Base-by-base conservation (phyloP, 2,113 vertebrate species). In the Tachysurus vachellii region DNA sequence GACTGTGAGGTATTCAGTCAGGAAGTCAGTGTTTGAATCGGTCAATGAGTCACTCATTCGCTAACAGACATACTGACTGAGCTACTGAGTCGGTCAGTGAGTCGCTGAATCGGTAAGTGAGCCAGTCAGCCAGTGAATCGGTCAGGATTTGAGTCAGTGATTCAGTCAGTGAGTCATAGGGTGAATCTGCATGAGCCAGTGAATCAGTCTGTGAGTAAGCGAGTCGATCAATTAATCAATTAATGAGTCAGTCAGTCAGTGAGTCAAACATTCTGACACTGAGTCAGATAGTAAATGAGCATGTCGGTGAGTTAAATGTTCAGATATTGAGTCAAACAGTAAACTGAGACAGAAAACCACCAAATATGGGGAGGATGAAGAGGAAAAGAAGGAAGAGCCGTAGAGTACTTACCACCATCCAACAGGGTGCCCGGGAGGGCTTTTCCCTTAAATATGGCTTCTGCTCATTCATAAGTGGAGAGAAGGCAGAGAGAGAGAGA, bases 401-500 rank as follows among this genome's bases (percentile, higher is more conserved):
- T 9, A 54, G 91, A 90, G 94, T 96, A 97, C 96, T 97, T 97
- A 97, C 96, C 97, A 95, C 96, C 95, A 92, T 96, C 96, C 95
- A 96, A 93, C 95, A 97, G 95, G 96, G 96, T 94, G 95, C 96
- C 95, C 94, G 95, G 96, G 92, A 96, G 94, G 94, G 92, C 96
- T 96, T 97, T 96, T 95, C 96, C 97, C 95, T 97, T 97, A 96
- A 97, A 97, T 92, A 97, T 96, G 92, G 96, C 94, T 92, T 96
- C 97, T 97, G 95, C 92, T 91, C 94, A 95, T 94, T 94, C 95
- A 92, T 70, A 92, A 0, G 54, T 47, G 47, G 71, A 23, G 28
- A 82, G 26, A 4, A 53, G 10, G 21, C 26, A 80, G 53, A 71
- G 66, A 50, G 19, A n/a, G 59, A 77, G 47, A 75, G 10, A 70